These are phyloP conservation scores for Zaprionus ghesquierei DNA, from an alignment of 1,140 invertebrate species.

Conservation along the genomic window DNA sequence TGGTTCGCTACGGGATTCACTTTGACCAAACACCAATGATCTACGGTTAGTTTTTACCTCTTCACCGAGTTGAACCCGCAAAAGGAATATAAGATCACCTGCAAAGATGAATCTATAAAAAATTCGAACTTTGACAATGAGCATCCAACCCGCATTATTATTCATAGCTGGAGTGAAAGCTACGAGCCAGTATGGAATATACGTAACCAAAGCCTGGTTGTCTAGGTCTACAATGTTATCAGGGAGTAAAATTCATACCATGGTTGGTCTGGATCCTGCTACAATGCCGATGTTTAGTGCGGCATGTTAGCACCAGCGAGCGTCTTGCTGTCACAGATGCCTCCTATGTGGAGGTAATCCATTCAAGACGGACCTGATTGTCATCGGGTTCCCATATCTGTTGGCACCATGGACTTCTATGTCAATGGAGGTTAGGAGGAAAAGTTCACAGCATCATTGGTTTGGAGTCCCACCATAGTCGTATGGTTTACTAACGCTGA, in stretches of 20 bases:
- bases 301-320: slow-evolving; percentile 81
- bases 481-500: too few relatives aligned
- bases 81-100: slow-evolving; percentile 11
- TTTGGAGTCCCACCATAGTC: too few relatives aligned
- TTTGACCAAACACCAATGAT: too few relatives aligned
- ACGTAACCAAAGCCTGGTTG: too few relatives aligned
- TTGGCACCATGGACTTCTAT: slow-evolving; percentile 84
- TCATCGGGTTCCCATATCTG: slow-evolving; percentile 83
- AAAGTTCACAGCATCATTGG: slow-evolving; percentile 66
- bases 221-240: too few relatives aligned
- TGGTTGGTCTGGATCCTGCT: too few relatives aligned
- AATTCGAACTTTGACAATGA: slow-evolving; percentile 41
- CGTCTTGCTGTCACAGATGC: slow-evolving; percentile 87
- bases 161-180: slow-evolving; percentile 15
- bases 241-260: too few relatives aligned
- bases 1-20: too few relatives aligned
- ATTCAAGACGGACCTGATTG: slow-evolving; percentile 87
- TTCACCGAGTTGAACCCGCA: slow-evolving; percentile 48
- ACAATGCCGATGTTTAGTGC: slow-evolving; percentile 56
- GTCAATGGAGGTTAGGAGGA: slow-evolving; percentile 85
- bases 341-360: slow-evolving; percentile 88
- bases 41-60: slow-evolving; percentile 25
- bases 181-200: too few relatives aligned
- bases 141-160: slow-evolving; percentile 41
- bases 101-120: neutral